Conservation (phyloP, 2,888 invertebrate genomes). For the Thalpophila matura region DNA sequence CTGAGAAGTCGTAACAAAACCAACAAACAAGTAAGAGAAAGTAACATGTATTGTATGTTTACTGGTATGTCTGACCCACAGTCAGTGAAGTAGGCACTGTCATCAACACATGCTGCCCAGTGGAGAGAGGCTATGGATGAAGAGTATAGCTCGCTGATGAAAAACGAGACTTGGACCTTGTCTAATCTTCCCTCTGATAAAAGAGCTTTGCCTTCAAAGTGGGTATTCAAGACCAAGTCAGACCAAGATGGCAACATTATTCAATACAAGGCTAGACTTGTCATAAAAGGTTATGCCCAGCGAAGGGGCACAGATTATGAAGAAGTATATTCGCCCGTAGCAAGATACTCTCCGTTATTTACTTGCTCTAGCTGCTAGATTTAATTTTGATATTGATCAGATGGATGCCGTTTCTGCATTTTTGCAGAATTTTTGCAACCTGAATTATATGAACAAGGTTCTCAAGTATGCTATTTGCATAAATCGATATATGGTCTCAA, state of each 20-base stretch:
- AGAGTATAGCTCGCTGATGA: conserved; percentile 4
- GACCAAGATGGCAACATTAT: conserved; percentile 12
- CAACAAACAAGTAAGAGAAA: not conserved
- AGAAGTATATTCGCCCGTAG: conserved; percentile 50
- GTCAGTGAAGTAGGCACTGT: conserved; percentile 7
- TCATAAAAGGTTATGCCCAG: conserved; percentile 18
- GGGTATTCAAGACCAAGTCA: conserved; percentile 38
- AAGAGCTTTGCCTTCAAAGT: conserved; percentile 32
- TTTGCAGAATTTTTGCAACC: conserved; percentile 59
- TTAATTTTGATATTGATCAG: conserved; percentile 31
- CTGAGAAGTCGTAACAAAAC: conserved; percentile 1
- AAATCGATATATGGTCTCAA: conserved; percentile 50
- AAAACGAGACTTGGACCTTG: conserved; percentile 12
- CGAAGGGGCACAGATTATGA: conserved; percentile 46
- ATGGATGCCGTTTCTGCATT: conserved; percentile 49
- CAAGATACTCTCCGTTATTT: conserved; percentile 27
- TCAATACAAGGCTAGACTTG: conserved; percentile 32
- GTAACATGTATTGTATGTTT: not conserved
- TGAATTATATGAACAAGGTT: conserved; percentile 21
- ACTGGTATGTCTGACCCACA: conserved; percentile 8
- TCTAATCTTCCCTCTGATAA: conserved; percentile 15
- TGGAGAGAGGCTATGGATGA: conserved; percentile 20
- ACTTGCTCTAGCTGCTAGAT: not conserved
- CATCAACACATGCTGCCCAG: not conserved
- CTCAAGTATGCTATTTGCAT: conserved; percentile 48